A percentile compares a stretch with the other conserved stretches of the same genome.
These are phyloP conservation scores for Galeopterus variegatus DNA, from an alignment of 2,113 vertebrate species.

Conservation along the genomic window DNA sequence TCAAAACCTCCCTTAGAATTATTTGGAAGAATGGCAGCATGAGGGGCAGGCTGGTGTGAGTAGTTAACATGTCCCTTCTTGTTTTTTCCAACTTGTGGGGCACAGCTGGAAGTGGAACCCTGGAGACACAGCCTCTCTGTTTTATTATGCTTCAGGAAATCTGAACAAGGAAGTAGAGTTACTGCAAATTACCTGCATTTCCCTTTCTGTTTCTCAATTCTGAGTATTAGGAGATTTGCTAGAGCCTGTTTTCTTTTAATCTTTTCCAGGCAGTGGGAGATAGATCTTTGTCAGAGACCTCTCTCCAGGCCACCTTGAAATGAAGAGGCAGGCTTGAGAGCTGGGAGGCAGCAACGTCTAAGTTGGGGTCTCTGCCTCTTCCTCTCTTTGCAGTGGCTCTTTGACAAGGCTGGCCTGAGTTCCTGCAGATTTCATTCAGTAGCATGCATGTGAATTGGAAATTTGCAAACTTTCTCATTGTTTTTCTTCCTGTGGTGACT, in stretches of 20 bases:
- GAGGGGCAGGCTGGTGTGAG: background rate
- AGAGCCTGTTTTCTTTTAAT: slow-evolving; percentile 46
- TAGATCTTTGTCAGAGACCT: slow-evolving; percentile 28
- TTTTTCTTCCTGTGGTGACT: slow-evolving; percentile 40
- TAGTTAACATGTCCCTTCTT: slow-evolving; percentile 67
- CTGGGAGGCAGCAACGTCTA: background rate
- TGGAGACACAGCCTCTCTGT: slow-evolving; percentile 30
- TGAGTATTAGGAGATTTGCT: background rate
- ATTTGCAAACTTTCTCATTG: slow-evolving; percentile 60
- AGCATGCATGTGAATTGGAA: background rate
- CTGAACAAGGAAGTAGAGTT: slow-evolving; percentile 51
- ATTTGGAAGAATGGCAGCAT: slow-evolving; percentile 53
- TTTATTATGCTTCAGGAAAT: slow-evolving; percentile 59
- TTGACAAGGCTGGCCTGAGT: background rate
- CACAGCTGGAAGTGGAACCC: slow-evolving; percentile 69
- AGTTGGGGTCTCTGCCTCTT: background rate
- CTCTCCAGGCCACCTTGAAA: slow-evolving; percentile 55
- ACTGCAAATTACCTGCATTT: slow-evolving; percentile 59
- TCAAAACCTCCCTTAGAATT: background rate
- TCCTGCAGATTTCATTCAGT: slow-evolving; percentile 66
- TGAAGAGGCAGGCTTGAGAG: background rate
- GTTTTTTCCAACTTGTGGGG: slow-evolving; percentile 56
- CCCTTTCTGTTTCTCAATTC: slow-evolving; percentile 32
- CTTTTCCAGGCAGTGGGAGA: slow-evolving; percentile 54
- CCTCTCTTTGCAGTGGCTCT: background rate